Conservation (phyloP, 2,113 vertebrate species). For the Pardalotus punctatus region DNA sequence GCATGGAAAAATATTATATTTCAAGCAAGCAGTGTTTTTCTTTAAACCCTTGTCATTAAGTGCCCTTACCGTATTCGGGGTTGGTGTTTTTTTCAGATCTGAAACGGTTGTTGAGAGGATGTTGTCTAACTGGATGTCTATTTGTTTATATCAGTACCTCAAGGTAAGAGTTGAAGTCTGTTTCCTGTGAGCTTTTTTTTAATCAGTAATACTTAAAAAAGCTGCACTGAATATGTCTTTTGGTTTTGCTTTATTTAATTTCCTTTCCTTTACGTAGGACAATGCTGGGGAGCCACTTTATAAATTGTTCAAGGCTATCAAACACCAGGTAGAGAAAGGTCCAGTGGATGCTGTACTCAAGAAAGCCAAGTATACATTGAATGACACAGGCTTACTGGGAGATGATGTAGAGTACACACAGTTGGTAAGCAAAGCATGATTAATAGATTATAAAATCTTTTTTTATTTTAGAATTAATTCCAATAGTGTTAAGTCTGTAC, state of each 20-base stretch:
- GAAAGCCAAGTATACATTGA: slow-evolving; percentile 97
- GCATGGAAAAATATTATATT: slow-evolving; percentile 7
- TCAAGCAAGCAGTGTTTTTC: not conserved
- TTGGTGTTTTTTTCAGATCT: slow-evolving; percentile 74
- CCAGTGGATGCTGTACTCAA: slow-evolving; percentile 92
- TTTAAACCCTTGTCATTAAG: not conserved
- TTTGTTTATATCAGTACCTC: slow-evolving; percentile 97
- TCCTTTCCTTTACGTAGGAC: slow-evolving; percentile 75
- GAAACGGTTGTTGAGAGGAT: slow-evolving; percentile 98
- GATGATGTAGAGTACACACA: slow-evolving; percentile 91
- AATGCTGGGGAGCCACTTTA: slow-evolving; percentile 92
- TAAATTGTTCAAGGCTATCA: slow-evolving; percentile 95
- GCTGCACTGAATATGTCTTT: not conserved
- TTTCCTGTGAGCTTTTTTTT: not conserved
- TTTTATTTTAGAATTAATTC: not conserved
- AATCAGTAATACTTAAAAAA: not conserved
- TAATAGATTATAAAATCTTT: not conserved
- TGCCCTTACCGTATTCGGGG: not conserved
- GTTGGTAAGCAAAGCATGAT: slow-evolving; percentile 76
- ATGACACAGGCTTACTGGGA: slow-evolving; percentile 93
- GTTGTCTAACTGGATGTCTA: slow-evolving; percentile 99
- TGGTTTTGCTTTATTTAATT: not conserved
- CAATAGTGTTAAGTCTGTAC: not conserved
- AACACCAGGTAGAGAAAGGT: slow-evolving; percentile 97
- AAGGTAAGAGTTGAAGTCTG: slow-evolving; percentile 77